Evolutionary conservation across 1,140 invertebrate genomes (phyloP).

Genomic region (Lordiphosa stackelbergi): DNA sequence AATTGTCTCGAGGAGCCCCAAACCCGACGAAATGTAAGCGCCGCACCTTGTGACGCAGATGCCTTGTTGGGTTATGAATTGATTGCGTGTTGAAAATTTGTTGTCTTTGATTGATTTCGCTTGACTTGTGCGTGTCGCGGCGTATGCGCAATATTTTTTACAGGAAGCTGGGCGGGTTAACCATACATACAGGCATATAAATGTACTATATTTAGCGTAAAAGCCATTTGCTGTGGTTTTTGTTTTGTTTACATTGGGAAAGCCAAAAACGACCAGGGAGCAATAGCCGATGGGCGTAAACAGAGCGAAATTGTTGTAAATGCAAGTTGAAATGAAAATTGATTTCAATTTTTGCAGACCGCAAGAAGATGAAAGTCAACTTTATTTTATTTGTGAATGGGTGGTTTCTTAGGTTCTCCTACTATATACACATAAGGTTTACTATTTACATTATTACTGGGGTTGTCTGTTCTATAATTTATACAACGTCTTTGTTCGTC

Average conservation of each 20-base stretch:
- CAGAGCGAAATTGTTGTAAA: not conserved
- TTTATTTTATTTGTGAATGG: too few relatives aligned
- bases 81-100: conserved; percentile 64
- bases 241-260: conserved; percentile 14
- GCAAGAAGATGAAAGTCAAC: too few relatives aligned
- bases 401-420: too few relatives aligned
- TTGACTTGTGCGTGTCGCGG: conserved; percentile 29
- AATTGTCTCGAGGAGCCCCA: conserved; percentile 38
- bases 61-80: conserved; percentile 30
- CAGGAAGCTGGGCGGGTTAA: conserved; percentile 2
- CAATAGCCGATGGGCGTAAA: conserved; percentile 3
- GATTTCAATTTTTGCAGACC: too few relatives aligned
- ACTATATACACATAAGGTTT: too few relatives aligned
- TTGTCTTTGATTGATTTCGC: conserved; percentile 64
- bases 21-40: conserved; percentile 1
- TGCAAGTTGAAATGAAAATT: too few relatives aligned
- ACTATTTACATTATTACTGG: too few relatives aligned
- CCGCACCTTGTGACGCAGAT: conserved; percentile 46
- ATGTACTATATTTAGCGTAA: conserved; percentile 6
- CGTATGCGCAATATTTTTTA: conserved; percentile 8
- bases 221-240: conserved; percentile 5
- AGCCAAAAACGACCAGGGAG: not conserved
- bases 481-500: too few relatives aligned
- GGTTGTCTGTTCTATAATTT: too few relatives aligned
- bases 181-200: not conserved